Evolutionary conservation across 2,797 vertebrate species (phyloP), one percentile per base, ranked within the genome.

Genomic region (Phrynocephalus forsythii): DNA sequence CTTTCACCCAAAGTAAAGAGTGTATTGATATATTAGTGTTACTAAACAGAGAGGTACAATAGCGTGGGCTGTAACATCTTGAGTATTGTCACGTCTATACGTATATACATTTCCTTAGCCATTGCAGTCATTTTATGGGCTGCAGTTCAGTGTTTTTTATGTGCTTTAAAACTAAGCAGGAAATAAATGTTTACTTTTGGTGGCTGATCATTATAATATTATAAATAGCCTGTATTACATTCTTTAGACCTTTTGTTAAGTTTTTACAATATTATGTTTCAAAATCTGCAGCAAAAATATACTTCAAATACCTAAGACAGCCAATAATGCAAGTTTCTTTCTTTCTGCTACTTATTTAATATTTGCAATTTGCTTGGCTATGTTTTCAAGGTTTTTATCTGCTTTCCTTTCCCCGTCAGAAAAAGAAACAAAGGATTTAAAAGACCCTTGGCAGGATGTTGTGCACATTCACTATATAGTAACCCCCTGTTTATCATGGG

Each of bases 1-100:
- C 94, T 99, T 99, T 95, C 98, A 99, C 94, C 99, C 99, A 92
- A 99, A 99, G 99, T 99, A 97, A 92, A 96, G 86, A 87, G 85
- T 82, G 18, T 72, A 63, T 79, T 83, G 44, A 5, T 72, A 24
- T 8, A 26, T 68, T 84, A 2, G 44, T 90, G 22, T 0, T 66
- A 1, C 48, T 71, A 26, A 90, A 76, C 13, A n/a, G 67, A 38
- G 63, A 67, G 67, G 11, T 52, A 20, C 10, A 73, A 52, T 44
- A 1, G 24, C 5, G 0, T 71, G 0, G 5, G n/a, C 18, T 20
- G 10, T 80, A 85, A 0, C 26, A 33, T 82, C 56, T 67, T 0
- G 66, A 15, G 2, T 44, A 13, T 28, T 79, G 5, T 52, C 52
- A 79, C 16, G 16, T 73, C 78, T 66, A 11, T 81, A 0, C 0